Conservation (phyloP, 2,113 vertebrate genomes). For the Boulengeromyrus knoepffleri region DNA sequence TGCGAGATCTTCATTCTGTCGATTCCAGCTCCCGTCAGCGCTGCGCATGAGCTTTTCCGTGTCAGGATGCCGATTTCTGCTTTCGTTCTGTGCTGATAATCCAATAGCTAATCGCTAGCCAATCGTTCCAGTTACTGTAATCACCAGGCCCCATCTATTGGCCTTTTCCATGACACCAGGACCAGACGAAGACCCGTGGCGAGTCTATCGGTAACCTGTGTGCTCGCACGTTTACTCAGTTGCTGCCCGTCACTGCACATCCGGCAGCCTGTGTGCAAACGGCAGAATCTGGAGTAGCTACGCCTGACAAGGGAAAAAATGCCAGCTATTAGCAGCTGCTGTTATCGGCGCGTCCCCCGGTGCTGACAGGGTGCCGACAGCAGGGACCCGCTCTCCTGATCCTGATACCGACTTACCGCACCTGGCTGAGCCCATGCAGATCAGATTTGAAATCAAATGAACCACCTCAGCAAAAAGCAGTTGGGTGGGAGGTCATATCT, state of each 20-base stretch:
- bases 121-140: conserved; percentile 41
- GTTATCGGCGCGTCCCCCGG: neutral
- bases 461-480: neutral
- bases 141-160: conserved; percentile 35
- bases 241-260: neutral
- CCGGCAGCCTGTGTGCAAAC: neutral
- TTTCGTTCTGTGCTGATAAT: conserved; percentile 37
- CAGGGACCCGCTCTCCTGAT: neutral
- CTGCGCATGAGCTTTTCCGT: conserved; percentile 6
- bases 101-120: conserved; percentile 20
- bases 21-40: conserved; percentile 14
- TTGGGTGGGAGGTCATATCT: neutral
- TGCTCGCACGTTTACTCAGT: neutral
- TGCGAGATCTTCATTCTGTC: conserved; percentile 32
- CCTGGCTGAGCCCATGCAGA: neutral
- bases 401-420: neutral
- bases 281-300: neutral
- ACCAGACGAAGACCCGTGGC: conserved; percentile 13
- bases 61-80: conserved; percentile 21
- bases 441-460: neutral
- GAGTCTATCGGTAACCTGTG: neutral
- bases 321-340: conserved; percentile 13
- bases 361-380: conserved; percentile 11
- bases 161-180: neutral
- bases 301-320: neutral